These are phyloP conservation scores for Caenorhabditis briggsae DNA, from an alignment of 1,140 invertebrate genomes.

Conservation along the genomic window DNA sequence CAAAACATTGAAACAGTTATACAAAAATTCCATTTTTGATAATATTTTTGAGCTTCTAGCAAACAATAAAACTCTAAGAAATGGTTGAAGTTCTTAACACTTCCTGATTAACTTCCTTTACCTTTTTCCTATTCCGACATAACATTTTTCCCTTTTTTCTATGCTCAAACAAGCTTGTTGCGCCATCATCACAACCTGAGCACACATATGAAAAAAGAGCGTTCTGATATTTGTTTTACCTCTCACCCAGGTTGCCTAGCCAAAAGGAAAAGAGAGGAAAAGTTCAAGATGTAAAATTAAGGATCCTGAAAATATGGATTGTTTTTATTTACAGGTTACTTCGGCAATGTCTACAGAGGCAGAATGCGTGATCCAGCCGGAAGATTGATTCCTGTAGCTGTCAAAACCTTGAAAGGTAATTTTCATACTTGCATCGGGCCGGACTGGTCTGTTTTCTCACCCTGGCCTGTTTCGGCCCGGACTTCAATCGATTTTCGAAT, in stretches of 20 bases:
- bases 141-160: not conserved
- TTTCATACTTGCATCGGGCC: not conserved
- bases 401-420: slow-evolving; percentile 71
- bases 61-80: too few species aligned
- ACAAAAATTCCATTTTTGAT: too few species aligned
- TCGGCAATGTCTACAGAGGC: slow-evolving; percentile 72
- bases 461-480: too few species aligned
- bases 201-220: not conserved
- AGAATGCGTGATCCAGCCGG: slow-evolving; percentile 67
- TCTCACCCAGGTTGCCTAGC: not conserved
- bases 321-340: slow-evolving; percentile 69
- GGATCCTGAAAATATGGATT: not conserved
- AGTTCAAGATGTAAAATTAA: not conserved
- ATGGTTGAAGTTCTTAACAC: too few species aligned
- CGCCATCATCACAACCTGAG: slow-evolving; percentile 6
- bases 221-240: slow-evolving; percentile 1
- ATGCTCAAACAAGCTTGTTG: not conserved
- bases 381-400: slow-evolving; percentile 65
- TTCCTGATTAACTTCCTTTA: too few species aligned
- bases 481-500: too few species aligned
- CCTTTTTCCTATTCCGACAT: not conserved
- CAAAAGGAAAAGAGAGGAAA: not conserved
- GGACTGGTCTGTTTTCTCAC: too few species aligned
- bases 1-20: too few species aligned
- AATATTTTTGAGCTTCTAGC: too few species aligned